Percentiles rank a stretch among this genome's conserved stretches.
These are phyloP conservation scores for Idaea straminata DNA, from an alignment of 2,888 invertebrate genomes.

Conservation along the genomic window DNA sequence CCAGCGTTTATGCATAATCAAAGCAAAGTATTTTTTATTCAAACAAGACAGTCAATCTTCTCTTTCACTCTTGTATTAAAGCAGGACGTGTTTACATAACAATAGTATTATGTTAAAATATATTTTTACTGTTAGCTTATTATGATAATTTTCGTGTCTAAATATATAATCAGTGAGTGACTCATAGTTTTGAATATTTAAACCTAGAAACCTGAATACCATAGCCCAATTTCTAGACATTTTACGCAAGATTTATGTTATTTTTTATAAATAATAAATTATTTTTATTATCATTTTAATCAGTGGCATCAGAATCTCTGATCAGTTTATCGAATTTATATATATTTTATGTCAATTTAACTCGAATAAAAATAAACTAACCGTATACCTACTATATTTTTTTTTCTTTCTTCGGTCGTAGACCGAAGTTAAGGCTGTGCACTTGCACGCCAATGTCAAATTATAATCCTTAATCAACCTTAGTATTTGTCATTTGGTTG, in stretches of 20 bases:
- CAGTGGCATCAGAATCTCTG: neutral
- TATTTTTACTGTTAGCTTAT: neutral
- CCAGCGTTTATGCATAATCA: too few relatives aligned
- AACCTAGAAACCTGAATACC: slow-evolving; percentile 21
- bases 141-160: slow-evolving; percentile 17
- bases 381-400: too few relatives aligned
- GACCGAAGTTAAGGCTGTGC: too few relatives aligned
- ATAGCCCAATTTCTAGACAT: neutral
- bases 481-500: too few relatives aligned
- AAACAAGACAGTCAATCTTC: neutral
- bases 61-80: neutral
- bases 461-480: too few relatives aligned
- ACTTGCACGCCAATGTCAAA: too few relatives aligned
- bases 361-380: too few relatives aligned
- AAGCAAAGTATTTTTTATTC: too few relatives aligned
- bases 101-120: slow-evolving; percentile 3
- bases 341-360: neutral
- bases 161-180: slow-evolving; percentile 20
- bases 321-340: neutral
- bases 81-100: slow-evolving; percentile 20
- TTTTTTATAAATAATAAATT: neutral
- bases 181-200: slow-evolving; percentile 10
- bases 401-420: too few relatives aligned
- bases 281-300: neutral
- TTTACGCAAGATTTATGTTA: neutral